Base-by-base conservation (phyloP, 1,140 invertebrate species). In the Cotesia vestalis region DNA sequence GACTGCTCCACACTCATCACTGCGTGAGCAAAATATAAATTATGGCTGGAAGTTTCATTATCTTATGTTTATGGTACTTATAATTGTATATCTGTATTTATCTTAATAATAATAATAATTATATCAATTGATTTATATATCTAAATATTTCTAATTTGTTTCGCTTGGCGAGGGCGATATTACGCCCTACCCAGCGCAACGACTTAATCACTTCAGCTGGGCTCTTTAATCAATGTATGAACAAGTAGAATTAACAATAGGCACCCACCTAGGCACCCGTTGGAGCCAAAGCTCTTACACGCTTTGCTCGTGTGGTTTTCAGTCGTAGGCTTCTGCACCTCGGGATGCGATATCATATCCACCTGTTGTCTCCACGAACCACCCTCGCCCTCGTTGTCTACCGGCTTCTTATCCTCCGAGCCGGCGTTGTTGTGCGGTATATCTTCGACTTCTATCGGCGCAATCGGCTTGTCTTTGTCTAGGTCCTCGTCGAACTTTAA, bases 191-290 rank as follows among this genome's bases (percentile, higher is more conserved):
- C 27, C 27, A 27, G 27, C 27, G 3, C 3, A 27, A 27, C 27
- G 27, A 27, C 27, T 27, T 35, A 38, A 55, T 64, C 59, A 60
- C 20, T 76, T 77, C 76, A 80, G 66, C 73, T 75, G 59, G 78
- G 67, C 71, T 75, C 69, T 27, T 69, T 72, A 75, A 69, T 72
- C 64, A 83, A 69, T 67, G 78, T 81, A 74, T 76, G 80, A 76
- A 85, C 78, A 76, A 85, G 76, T 66, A 85, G 83, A 71, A 85
- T 80, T 80, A 85, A 82, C 78, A 85, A 80, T 76, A 85, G 83
- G 81, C 84, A 86, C 84, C 79, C 83, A 85, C 83, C 83, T 86
- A 86, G 80, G 81, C 84, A 86, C 79, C 81, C 77, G 77, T 77
- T 78, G 53, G 73, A 60, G 17, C 80, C 74, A 67, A 79, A 72